Evolutionary conservation across 2,888 invertebrate genomes (phyloP).

Genomic region (Phytoseiulus persimilis): DNA sequence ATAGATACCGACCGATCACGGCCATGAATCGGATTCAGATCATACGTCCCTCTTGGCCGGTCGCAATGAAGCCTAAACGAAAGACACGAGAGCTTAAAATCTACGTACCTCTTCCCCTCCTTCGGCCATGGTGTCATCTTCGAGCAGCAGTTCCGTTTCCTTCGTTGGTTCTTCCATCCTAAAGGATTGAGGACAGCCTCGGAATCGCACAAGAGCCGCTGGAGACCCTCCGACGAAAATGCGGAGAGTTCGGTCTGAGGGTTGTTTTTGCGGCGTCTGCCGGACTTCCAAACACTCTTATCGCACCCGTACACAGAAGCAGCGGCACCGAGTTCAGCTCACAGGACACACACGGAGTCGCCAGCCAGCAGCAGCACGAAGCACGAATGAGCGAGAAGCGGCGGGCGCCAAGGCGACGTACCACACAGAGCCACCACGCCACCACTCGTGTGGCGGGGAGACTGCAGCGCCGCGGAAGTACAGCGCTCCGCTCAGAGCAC

Average conservation of each 20-base stretch:
- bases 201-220: neutral
- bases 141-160: slow-evolving; percentile 32
- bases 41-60: neutral
- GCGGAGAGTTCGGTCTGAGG: neutral
- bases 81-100: neutral
- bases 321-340: neutral
- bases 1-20: neutral
- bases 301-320: neutral
- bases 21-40: neutral
- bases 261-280: neutral
- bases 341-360: neutral
- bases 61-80: neutral
- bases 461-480: too few species aligned
- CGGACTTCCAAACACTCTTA: neutral
- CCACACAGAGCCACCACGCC: too few species aligned
- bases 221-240: neutral
- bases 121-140: slow-evolving; percentile 30
- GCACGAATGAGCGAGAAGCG: neutral
- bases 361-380: neutral
- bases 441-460: too few species aligned
- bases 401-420: too few species aligned
- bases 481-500: too few species aligned
- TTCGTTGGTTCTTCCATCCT: slow-evolving; percentile 21
- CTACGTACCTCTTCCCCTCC: slow-evolving; percentile 23
- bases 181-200: neutral